These are phyloP conservation scores for Eucera pruinosa DNA, from an alignment of 2,888 invertebrate species.

Conservation along the genomic window DNA sequence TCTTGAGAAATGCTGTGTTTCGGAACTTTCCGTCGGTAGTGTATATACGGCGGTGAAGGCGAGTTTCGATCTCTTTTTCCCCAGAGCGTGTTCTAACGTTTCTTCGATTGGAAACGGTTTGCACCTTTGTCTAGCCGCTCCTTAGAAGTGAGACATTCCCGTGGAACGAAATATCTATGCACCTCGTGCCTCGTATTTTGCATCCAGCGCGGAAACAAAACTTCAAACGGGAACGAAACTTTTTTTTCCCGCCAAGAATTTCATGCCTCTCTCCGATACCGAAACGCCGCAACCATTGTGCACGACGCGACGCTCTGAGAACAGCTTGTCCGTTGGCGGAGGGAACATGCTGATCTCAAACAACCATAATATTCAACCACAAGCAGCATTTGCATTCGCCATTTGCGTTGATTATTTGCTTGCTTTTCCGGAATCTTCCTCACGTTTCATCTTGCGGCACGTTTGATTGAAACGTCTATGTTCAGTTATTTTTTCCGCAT, in stretches of 20 bases:
- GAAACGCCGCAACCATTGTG: conserved; percentile 30
- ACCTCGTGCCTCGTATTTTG: conserved; percentile 43
- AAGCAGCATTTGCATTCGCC: conserved; percentile 25
- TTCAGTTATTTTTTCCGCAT: no score
- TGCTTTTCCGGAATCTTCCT: not conserved
- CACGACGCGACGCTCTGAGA: conserved; percentile 8
- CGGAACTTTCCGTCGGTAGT: no score
- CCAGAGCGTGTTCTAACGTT: conserved; percentile 48
- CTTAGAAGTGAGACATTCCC: conserved; percentile 53
- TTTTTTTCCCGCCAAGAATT: conserved; percentile 42
- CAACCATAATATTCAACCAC: conserved; percentile 26
- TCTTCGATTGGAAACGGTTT: conserved; percentile 58
- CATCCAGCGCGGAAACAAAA: conserved; percentile 34
- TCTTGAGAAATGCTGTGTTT: no score
- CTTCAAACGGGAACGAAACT: conserved; percentile 48
- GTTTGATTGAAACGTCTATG: no score
- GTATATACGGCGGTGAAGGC: no score
- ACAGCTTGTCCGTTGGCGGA: conserved; percentile 12
- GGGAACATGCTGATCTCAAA: conserved; percentile 4
- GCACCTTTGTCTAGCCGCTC: conserved; percentile 48
- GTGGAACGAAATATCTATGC: conserved; percentile 48
- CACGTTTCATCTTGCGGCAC: not conserved
- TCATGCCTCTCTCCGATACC: conserved; percentile 37
- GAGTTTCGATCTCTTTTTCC: conserved; percentile 31
- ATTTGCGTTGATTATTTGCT: conserved; percentile 33